Percentiles rank a stretch among this genome's conserved stretches.
phyloP scores from a whole-genome alignment of 53 echinoderm and acorn worm genomes.

The Apostichopus leukothele region DNA sequence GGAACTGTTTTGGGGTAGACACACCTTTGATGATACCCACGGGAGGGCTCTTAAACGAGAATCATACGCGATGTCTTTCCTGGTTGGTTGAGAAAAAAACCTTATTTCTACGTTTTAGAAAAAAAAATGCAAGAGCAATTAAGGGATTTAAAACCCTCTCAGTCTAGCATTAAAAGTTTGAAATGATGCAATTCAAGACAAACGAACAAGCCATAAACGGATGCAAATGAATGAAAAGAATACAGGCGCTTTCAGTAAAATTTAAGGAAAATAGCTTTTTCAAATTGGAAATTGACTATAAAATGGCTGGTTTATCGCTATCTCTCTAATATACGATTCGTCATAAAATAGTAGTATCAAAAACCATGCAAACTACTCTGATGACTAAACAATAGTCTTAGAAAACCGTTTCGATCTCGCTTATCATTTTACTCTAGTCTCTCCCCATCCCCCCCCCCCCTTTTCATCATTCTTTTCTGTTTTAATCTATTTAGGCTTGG shows the following conservation, averaged over 20 bases:
- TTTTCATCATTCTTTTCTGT: background rate
- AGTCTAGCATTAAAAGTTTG: constrained; percentile 27
- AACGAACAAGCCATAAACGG: constrained; percentile 43
- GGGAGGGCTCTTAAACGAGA: constrained; percentile 28
- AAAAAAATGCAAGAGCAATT: constrained; percentile 23
- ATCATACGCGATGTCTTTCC: constrained; percentile 25
- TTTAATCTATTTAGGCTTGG: background rate
- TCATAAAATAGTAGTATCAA: background rate
- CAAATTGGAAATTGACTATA: constrained; percentile 38
- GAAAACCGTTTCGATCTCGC: background rate
- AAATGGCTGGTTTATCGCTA: constrained; percentile 27
- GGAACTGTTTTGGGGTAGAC: constrained; percentile 2
- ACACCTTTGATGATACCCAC: constrained; percentile 34
- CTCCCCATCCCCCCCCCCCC: background rate
- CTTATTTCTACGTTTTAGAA: background rate
- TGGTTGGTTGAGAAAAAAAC: background rate
- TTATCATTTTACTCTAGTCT: background rate
- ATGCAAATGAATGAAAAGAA: constrained; percentile 18
- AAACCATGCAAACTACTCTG: background rate
- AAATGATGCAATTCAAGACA: constrained; percentile 37
- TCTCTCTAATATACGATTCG: constrained; percentile 11
- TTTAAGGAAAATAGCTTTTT: constrained; percentile 22
- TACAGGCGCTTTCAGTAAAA: constrained; percentile 16
- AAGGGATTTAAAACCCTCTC: constrained; percentile 28
- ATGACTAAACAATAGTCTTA: background rate